Evolutionary conservation across 1,140 invertebrate genomes (phyloP), one percentile per base, ranked within the genome.

Genomic region (Calosoma granatense): DNA sequence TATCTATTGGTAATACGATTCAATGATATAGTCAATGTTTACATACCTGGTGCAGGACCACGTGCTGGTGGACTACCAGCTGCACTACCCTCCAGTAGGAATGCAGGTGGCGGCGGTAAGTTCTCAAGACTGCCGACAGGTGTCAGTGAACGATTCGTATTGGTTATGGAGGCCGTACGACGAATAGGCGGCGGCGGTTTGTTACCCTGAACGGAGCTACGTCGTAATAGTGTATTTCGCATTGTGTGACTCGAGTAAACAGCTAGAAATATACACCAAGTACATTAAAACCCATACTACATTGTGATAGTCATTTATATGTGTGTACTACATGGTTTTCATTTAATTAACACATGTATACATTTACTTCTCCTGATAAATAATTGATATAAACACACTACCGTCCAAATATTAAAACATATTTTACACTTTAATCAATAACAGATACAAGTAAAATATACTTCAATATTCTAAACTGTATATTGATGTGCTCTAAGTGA

Each of bases 151-250:
- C 47, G 56, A 51, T 67, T 63, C 11, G 73, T 73, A 39, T 74
- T 78, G 20, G 86, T 85, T 55, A 92, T 89, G 30, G 88, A 91
- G 0, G 91, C 90, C 11, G 90, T 92, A 36, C 90, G 76, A 59
- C 92, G 76, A 0, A 92, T 87, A 1, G 92, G 91, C 23, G 91
- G 91, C 22, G 88, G 86, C 22, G 88, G 88, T 71, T 91, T 84
- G 43, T 81, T 74, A 59, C 73, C 74, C 62, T 83, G 85, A 59
- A 82, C 77, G 39, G 82, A 87, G 64, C 76, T 77, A 62, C 78
- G 73, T 20, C 81, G 78, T 47, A 77, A 64, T 4, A 78, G 62
- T 23, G 69, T 74, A 58, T 67, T 70, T 12, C 74, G 63, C 56
- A 72, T 68, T 39, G 72, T 70, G 51, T 70, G 68, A 64, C 60